A percentile compares a stretch with the other conserved stretches of the same genome.
These are phyloP conservation scores for Megalonaias nervosa DNA, from an alignment of 1,140 invertebrate genomes.

Conservation along the genomic window DNA sequence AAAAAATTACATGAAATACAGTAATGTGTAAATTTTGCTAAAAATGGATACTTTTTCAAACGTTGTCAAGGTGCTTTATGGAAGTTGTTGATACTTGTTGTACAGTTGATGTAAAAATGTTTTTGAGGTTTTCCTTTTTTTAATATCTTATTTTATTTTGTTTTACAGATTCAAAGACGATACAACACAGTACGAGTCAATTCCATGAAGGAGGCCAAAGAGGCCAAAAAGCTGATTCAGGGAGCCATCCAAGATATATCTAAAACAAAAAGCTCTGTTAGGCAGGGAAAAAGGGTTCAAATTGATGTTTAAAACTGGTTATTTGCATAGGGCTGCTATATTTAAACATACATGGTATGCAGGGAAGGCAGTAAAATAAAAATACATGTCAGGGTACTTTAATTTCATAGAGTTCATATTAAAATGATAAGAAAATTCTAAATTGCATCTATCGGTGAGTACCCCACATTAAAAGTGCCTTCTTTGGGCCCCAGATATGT, in stretches of 20 bases:
- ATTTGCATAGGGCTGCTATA: slow-evolving; percentile 3
- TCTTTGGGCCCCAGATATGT: too few relatives aligned
- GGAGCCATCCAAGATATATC: slow-evolving; percentile 19
- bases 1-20: too few relatives aligned
- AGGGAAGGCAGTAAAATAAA: too few relatives aligned
- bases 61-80: background rate
- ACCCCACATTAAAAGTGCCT: too few relatives aligned
- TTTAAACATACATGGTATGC: too few relatives aligned
- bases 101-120: background rate
- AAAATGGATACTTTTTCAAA: too few relatives aligned
- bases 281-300: background rate
- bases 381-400: too few relatives aligned
- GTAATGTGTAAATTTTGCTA: too few relatives aligned
- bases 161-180: slow-evolving; percentile 60
- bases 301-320: slow-evolving; percentile 19
- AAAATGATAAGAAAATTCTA: too few relatives aligned
- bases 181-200: slow-evolving; percentile 64
- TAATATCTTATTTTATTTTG: background rate
- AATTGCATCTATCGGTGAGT: too few relatives aligned
- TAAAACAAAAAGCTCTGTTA: background rate
- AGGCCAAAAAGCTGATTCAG: slow-evolving; percentile 45
- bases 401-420: too few relatives aligned
- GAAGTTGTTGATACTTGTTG: background rate
- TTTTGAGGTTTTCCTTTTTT: background rate
- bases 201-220: slow-evolving; percentile 63